Evolutionary conservation across 2,113 vertebrate genomes (phyloP).

Genomic region (Raja brachyura): DNA sequence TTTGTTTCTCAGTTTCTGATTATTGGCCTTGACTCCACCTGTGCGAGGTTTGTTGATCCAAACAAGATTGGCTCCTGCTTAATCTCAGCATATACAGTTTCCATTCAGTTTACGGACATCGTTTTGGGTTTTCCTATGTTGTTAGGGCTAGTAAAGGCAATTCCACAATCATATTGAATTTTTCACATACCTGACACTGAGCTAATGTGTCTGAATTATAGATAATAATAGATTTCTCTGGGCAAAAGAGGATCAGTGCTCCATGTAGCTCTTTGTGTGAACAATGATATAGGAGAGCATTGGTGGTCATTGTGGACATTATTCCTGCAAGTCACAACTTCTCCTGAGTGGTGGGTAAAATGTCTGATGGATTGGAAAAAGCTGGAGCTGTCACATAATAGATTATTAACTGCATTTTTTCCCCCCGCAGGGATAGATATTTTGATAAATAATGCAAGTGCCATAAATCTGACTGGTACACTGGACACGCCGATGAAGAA

Average conservation of each 20-base stretch:
- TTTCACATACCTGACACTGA: not conserved
- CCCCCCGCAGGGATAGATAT: conserved; percentile 76
- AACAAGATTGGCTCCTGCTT: not conserved
- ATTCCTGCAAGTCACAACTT: not conserved
- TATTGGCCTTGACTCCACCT: not conserved
- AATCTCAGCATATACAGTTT: not conserved
- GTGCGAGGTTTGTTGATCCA: not conserved
- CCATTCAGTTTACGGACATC: not conserved
- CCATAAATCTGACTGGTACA: conserved; percentile 88
- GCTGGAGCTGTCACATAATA: not conserved
- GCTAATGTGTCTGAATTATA: not conserved
- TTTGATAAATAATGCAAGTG: conserved; percentile 95
- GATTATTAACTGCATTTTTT: not conserved
- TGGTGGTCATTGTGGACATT: not conserved
- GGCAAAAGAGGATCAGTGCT: not conserved
- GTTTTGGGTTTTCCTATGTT: not conserved
- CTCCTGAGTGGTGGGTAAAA: not conserved
- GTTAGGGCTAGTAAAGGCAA: not conserved
- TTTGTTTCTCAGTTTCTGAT: not conserved
- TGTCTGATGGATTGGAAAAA: not conserved
- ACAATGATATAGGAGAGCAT: not conserved
- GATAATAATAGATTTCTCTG: too few relatives aligned
- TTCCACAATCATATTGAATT: not conserved
- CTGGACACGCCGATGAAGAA: conserved; percentile 84
- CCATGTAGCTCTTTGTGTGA: not conserved